Conservation (phyloP, 2,797 vertebrate genomes). For the Emys orbicularis region DNA sequence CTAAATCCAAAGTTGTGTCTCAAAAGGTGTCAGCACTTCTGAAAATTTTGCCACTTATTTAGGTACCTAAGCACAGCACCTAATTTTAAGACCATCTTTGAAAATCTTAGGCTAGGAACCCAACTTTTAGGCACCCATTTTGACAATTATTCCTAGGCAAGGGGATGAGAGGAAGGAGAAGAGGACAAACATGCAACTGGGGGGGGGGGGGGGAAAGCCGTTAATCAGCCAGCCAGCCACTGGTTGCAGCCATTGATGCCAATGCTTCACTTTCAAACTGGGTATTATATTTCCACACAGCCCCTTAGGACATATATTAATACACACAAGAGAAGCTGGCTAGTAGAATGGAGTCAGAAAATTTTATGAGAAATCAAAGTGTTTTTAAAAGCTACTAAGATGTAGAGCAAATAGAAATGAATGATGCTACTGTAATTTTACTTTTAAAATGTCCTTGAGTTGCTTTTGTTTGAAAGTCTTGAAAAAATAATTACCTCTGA, state of each 20-base stretch:
- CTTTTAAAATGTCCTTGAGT: accelerated
- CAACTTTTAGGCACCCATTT: background rate
- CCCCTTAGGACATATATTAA: background rate
- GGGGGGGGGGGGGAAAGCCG: too few species aligned
- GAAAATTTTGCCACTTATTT: background rate
- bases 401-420: background rate
- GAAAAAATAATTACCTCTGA: conserved; percentile 24
- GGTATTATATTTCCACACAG: background rate
- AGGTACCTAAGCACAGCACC: accelerated
- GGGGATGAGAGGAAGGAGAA: background rate
- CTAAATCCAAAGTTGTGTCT: background rate
- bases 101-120: conserved; percentile 10
- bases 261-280: background rate
- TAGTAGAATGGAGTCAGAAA: background rate
- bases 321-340: background rate
- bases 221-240: background rate
- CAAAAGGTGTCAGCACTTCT: background rate
- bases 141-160: conserved; percentile 9
- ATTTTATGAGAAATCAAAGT: background rate
- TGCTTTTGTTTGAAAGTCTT: background rate
- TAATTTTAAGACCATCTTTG: background rate
- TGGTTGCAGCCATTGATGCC: background rate
- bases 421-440: background rate
- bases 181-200: background rate
- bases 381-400: background rate